A percentile compares a stretch with the other conserved stretches of the same genome.
Conservation (phyloP, 37 sponge, comb jelly and placozoan genomes). For the Ianthella basta region DNA sequence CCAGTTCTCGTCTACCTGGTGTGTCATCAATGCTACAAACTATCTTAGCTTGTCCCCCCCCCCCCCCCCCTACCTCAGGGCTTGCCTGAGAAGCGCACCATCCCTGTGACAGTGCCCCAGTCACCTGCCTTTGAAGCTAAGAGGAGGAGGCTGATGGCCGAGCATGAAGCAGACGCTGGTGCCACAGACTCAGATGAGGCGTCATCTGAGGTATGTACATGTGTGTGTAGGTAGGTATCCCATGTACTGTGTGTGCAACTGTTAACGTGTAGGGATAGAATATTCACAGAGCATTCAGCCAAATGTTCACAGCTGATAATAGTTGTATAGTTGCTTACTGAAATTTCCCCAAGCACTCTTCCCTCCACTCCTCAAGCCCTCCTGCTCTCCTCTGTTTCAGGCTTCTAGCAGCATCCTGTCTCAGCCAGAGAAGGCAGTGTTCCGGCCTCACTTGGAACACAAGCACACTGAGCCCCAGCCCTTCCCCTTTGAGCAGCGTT, state of each 20-base stretch:
- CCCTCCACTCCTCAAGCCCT: too few species aligned
- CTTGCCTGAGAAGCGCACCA: conserved; percentile 52
- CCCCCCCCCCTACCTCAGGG: conserved; percentile 35
- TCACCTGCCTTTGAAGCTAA: conserved; percentile 60
- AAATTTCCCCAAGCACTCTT: not conserved
- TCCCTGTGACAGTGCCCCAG: conserved; percentile 42
- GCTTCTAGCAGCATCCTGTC: not conserved
- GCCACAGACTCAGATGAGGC: not conserved
- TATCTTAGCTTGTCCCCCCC: too few species aligned
- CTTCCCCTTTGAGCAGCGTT: conserved; percentile 66
- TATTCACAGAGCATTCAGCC: too few species aligned
- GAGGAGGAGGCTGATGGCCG: conserved; percentile 20
- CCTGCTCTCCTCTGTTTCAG: not conserved
- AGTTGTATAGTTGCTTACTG: not conserved
- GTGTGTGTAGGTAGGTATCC: not conserved
- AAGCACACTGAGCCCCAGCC: conserved; percentile 50
- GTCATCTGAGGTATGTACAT: not conserved
- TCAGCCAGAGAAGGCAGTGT: conserved; percentile 24
- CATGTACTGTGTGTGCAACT: too few species aligned
- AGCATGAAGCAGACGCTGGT: not conserved
- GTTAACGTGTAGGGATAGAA: too few species aligned
- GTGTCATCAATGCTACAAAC: too few species aligned
- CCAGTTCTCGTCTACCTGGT: too few species aligned
- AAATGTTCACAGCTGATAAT: too few species aligned
- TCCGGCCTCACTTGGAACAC: conserved; percentile 49